Evolutionary conservation across 1,140 invertebrate genomes (phyloP).

Genomic region (Hyposmocoma kahamanoa): DNA sequence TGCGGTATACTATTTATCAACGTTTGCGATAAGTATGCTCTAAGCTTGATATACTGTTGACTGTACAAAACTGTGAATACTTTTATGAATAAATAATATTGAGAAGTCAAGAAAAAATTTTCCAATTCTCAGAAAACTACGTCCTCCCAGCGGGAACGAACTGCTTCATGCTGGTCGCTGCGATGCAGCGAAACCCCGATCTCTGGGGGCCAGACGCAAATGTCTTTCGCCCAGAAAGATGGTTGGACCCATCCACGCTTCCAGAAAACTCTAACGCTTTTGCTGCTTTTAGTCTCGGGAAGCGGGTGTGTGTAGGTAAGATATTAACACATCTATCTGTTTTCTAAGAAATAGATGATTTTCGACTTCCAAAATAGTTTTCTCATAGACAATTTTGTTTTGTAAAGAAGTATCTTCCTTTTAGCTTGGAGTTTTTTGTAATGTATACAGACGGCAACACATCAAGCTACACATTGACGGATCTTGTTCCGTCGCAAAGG

Average conservation of each 20-base stretch:
- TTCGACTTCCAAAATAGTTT: too few relatives aligned
- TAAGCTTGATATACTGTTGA: not conserved
- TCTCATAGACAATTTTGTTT: too few relatives aligned
- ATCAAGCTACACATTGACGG: too few relatives aligned
- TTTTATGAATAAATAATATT: not conserved
- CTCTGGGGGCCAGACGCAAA: constrained; percentile 15
- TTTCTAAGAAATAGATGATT: too few relatives aligned
- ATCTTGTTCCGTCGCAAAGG: too few relatives aligned
- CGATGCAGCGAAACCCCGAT: constrained; percentile 3
- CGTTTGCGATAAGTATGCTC: not conserved
- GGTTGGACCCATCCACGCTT: constrained; percentile 9
- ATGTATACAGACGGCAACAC: too few relatives aligned
- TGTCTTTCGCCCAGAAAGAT: constrained; percentile 17
- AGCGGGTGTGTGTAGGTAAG: constrained; percentile 17
- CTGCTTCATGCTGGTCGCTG: constrained; percentile 2
- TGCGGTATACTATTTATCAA: not conserved
- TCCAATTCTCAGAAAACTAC: constrained; percentile 14
- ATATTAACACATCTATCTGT: too few relatives aligned
- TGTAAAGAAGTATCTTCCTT: too few relatives aligned
- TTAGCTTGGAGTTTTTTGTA: too few relatives aligned
- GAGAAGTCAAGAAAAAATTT: not conserved
- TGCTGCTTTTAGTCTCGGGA: constrained; percentile 12
- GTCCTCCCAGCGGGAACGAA: constrained; percentile 9
- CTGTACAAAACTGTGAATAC: not conserved
- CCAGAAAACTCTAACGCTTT: not conserved